Evolutionary conservation across 2,113 vertebrate species (phyloP), one percentile per base, ranked within the genome.

Genomic region (Gallinago media): DNA sequence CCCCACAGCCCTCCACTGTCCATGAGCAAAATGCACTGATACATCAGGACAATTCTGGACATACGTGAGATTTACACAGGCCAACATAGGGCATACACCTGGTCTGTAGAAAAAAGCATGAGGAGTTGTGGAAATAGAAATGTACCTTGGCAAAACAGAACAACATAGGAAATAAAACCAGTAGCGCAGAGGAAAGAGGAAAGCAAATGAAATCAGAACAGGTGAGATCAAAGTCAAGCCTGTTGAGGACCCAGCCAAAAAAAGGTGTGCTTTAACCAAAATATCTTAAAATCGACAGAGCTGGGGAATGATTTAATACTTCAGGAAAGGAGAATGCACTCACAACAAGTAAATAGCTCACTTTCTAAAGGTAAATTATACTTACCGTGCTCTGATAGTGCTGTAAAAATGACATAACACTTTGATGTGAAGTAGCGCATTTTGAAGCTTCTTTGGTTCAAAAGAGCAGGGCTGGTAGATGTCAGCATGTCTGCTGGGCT

Each of bases 1-100:
- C 52, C 38, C 59, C 63, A 31, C 12, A n/a, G n/a, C 16, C 2
- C 71, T 52, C 8, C 22, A 3, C 42, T 27, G 23, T 12, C 13
- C 20, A 9, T 12, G 55, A 44, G 18, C 47, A 54, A 78, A 71
- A 13, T 16, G 10, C 11, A 2, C 40, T 8, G 44, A 5, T 9
- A 10, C 1, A 6, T 21, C 31, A 31, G 26, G 36, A 18, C 10
- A 81, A 7, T 19, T 7, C 11, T 2, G 1, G 61, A 42, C 11
- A 7, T 3, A 22, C 0, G 0, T 3, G 36, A 36, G 36, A 11
- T 5, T 40, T 21, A 17, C 29, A 11, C 1, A 1, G 18, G 38
- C 19, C 12, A 36, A 23, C 14, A 19, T 0, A 40, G 52, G 4
- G 4, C 8, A 13, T 19, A 7, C 23, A 19, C 8, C 31, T 34